A percentile compares a stretch with the other conserved stretches of the same genome.
Conservation (phyloP, 2,888 invertebrate genomes). For the Proisotoma minuta region DNA sequence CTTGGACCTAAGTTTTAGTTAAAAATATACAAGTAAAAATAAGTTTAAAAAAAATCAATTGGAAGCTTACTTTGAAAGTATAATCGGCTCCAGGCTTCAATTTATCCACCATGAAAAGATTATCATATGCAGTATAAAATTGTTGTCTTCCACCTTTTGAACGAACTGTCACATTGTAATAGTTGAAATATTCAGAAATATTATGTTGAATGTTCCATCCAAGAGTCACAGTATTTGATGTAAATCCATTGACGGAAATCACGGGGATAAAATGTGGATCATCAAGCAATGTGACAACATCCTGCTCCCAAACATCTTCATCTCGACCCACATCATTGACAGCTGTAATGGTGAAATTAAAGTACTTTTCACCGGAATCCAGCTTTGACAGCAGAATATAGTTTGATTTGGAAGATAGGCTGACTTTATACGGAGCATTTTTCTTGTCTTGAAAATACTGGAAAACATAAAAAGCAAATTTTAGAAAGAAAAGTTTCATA, state of each 20-base stretch:
- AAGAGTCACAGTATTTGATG: slow-evolving; percentile 70
- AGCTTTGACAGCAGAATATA: slow-evolving; percentile 60
- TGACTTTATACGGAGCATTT: slow-evolving; percentile 16
- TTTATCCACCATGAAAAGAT: slow-evolving; percentile 72
- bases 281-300: slow-evolving; percentile 61
- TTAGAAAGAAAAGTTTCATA: slow-evolving; percentile 1
- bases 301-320: slow-evolving; percentile 55
- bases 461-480: slow-evolving; percentile 7
- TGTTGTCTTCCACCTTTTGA: slow-evolving; percentile 7
- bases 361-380: slow-evolving; percentile 63
- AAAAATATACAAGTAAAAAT: not conserved
- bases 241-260: slow-evolving; percentile 67
- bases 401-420: not conserved
- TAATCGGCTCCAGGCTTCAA: slow-evolving; percentile 75
- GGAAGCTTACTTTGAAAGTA: slow-evolving; percentile 61
- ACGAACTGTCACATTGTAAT: slow-evolving; percentile 38
- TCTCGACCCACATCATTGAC: slow-evolving; percentile 63
- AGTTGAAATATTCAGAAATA: slow-evolving; percentile 41
- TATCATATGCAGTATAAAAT: slow-evolving; percentile 51
- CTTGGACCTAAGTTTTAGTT: slow-evolving; percentile 58
- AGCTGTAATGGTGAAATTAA: slow-evolving; percentile 61
- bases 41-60: not conserved
- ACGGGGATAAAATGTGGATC: slow-evolving; percentile 76
- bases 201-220: slow-evolving; percentile 59
- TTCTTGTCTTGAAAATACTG: slow-evolving; percentile 18